Conservation (phyloP, 1,140 invertebrate genomes). For the Procambarus virginalis region DNA sequence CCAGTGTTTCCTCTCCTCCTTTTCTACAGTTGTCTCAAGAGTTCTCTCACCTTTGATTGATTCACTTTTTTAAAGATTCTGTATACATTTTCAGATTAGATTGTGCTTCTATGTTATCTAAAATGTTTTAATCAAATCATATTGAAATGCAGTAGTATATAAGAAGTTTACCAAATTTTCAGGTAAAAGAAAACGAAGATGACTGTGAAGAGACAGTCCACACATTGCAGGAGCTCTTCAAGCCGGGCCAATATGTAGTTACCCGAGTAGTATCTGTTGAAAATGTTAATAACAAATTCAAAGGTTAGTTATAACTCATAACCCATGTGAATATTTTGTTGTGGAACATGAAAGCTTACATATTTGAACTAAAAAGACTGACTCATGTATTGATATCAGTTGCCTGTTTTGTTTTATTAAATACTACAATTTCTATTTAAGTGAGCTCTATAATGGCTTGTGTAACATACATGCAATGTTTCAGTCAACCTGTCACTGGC, state of each 20-base stretch:
- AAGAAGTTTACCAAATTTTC: not conserved
- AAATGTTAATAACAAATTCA: conserved; percentile 10
- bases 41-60: too few relatives aligned
- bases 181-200: not conserved
- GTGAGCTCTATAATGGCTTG: too few relatives aligned
- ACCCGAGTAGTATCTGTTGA: conserved; percentile 13
- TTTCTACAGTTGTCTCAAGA: too few relatives aligned
- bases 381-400: too few relatives aligned
- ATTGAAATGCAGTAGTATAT: too few relatives aligned
- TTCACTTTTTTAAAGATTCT: too few relatives aligned
- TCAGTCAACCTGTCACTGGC: conserved; percentile 41
- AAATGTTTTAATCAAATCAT: too few relatives aligned
- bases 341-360: not conserved
- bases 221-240: conserved; percentile 34
- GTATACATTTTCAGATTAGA: too few relatives aligned
- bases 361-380: not conserved
- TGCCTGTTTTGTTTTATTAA: too few relatives aligned
- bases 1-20: too few relatives aligned
- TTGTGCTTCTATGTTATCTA: too few relatives aligned
- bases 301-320: not conserved
- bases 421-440: too few relatives aligned
- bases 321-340: not conserved
- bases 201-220: conserved; percentile 6
- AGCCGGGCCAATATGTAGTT: conserved; percentile 30
- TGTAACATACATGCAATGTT: not conserved